Evolutionary conservation across 2,888 invertebrate genomes (phyloP).

Genomic region (Entomobrya proxima): DNA sequence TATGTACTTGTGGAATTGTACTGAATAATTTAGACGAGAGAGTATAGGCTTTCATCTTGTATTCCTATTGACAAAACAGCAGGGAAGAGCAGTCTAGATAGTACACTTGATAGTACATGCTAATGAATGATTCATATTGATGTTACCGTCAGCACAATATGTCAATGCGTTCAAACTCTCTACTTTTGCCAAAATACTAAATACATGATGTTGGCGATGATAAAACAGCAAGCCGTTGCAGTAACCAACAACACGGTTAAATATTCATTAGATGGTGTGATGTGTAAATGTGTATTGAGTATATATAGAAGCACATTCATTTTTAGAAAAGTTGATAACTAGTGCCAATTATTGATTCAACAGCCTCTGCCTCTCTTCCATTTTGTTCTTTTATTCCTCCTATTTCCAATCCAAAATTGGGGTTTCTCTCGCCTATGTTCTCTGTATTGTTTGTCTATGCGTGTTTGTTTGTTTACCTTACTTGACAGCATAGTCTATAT

Average conservation of each 20-base stretch:
- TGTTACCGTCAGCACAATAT: background rate
- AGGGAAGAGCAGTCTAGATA: background rate
- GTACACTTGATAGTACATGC: too few species aligned
- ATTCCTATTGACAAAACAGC: too few species aligned
- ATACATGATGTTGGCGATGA: background rate
- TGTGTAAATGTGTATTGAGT: too few species aligned
- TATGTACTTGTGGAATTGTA: too few species aligned
- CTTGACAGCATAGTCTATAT: background rate
- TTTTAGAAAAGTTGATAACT: background rate
- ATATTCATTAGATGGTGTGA: background rate
- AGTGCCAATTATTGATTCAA: constrained; percentile 36
- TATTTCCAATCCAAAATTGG: constrained; percentile 39
- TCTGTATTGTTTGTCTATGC: background rate
- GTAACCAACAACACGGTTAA: constrained; percentile 8
- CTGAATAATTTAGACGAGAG: too few species aligned
- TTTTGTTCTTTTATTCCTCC: constrained; percentile 7
- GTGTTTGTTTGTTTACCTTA: background rate
- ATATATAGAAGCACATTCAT: background rate
- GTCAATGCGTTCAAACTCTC: background rate
- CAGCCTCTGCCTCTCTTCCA: background rate
- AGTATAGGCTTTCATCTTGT: background rate
- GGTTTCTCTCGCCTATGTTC: background rate
- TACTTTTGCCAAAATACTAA: background rate
- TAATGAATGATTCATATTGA: constrained; percentile 1
- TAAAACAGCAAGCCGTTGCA: background rate